Evolutionary conservation across 2,797 vertebrate genomes (phyloP).

Genomic region (Sorex maritimensis): DNA sequence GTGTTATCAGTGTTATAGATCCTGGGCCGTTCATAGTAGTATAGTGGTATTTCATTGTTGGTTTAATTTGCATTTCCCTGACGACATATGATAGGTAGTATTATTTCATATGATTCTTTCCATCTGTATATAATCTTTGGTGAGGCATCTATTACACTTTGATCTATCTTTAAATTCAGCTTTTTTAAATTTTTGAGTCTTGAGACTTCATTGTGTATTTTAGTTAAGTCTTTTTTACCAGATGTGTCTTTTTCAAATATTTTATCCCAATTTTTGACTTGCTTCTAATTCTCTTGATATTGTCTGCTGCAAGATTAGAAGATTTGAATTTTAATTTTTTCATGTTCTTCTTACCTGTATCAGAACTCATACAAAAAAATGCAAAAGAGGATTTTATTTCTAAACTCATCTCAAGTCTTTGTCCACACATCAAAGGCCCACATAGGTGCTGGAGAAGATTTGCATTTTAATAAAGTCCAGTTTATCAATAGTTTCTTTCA

Average conservation of each 20-base stretch:
- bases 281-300: slow-evolving; percentile 38
- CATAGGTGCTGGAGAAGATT: not conserved
- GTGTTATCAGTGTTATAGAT: too few relatives aligned
- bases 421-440: too few relatives aligned
- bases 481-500: slow-evolving; percentile 40
- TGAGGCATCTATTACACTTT: not conserved
- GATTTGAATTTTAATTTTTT: too few relatives aligned
- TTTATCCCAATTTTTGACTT: slow-evolving; percentile 17
- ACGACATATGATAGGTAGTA: not conserved
- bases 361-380: too few relatives aligned
- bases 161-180: not conserved
- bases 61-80: not conserved
- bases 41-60: not conserved
- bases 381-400: too few relatives aligned
- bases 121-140: slow-evolving; percentile 7
- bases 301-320: not conserved
- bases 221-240: slow-evolving; percentile 11
- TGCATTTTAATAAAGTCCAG: slow-evolving; percentile 22
- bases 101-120: slow-evolving; percentile 26
- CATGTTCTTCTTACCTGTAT: too few relatives aligned
- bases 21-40: too few relatives aligned
- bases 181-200: slow-evolving; percentile 15
- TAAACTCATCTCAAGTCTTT: too few relatives aligned
- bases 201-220: slow-evolving; percentile 43
- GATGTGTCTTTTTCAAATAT: slow-evolving; percentile 27